Percentiles rank a stretch among this genome's conserved stretches.
Conservation (phyloP, 2,113 vertebrate genomes). For the Alces alces region DNA sequence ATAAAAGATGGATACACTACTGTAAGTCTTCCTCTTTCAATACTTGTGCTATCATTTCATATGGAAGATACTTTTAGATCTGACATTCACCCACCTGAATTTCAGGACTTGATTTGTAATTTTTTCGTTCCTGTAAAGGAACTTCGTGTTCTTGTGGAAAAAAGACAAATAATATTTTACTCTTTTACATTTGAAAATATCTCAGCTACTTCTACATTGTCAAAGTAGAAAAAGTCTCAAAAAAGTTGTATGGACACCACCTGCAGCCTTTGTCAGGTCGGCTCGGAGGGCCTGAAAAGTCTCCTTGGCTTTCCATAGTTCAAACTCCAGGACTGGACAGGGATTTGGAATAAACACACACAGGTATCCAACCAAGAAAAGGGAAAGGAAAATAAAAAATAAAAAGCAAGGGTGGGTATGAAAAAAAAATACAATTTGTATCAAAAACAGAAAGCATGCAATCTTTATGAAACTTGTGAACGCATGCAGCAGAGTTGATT, state of each 20-base stretch:
- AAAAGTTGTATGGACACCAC: slow-evolving; percentile 98
- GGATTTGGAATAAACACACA: slow-evolving; percentile 95
- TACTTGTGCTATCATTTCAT: neutral
- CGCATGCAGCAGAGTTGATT: slow-evolving; percentile 98
- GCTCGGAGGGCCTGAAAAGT: slow-evolving; percentile 99
- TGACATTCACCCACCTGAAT: slow-evolving; percentile 90
- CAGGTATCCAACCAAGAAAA: slow-evolving; percentile 98
- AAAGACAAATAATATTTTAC: slow-evolving; percentile 72
- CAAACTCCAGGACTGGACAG: slow-evolving; percentile 99
- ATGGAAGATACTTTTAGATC: neutral
- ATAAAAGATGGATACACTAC: slow-evolving; percentile 30
- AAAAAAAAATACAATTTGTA: slow-evolving; percentile 89
- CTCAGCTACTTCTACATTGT: slow-evolving; percentile 79
- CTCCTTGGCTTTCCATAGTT: slow-evolving; percentile 99
- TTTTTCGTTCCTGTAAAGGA: slow-evolving; percentile 97
- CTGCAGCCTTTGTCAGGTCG: slow-evolving; percentile 99
- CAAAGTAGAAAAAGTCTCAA: slow-evolving; percentile 83
- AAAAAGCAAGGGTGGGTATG: slow-evolving; percentile 96
- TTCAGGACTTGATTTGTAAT: slow-evolving; percentile 99
- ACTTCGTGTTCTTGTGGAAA: slow-evolving; percentile 90
- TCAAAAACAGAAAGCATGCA: slow-evolving; percentile 89
- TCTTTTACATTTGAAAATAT: slow-evolving; percentile 62
- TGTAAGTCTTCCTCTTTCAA: neutral
- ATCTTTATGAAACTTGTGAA: slow-evolving; percentile 90
- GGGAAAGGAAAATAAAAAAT: slow-evolving; percentile 93